phyloP scores from a whole-genome alignment of 2,113 vertebrate genomes.

The Hyla sarda region DNA sequence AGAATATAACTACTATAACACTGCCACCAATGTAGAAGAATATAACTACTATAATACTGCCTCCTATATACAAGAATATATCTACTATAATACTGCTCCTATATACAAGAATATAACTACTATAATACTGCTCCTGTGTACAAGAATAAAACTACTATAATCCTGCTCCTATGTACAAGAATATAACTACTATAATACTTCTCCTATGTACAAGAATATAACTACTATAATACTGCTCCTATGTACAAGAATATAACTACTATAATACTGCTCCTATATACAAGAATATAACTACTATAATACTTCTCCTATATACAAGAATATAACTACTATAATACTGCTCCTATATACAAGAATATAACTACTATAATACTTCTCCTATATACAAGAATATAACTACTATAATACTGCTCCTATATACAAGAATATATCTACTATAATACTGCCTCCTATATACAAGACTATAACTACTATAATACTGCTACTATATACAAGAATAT shows the following conservation, averaged over 20 bases:
- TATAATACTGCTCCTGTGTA: neutral
- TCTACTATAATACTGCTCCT: slow-evolving; percentile 5
- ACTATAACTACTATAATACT: neutral
- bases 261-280: neutral
- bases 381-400: neutral
- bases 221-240: neutral
- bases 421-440: neutral
- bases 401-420: neutral
- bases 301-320: neutral
- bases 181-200: neutral
- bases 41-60: too few relatives aligned
- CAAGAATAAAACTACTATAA: neutral
- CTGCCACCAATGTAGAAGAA: too few relatives aligned
- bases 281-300: neutral
- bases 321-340: slow-evolving; percentile 12
- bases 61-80: neutral
- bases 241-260: neutral
- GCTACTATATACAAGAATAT: neutral
- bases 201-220: neutral
- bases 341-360: neutral
- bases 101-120: neutral
- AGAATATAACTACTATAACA: too few relatives aligned
- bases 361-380: neutral
- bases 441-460: neutral
- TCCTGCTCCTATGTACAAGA: neutral